Evolutionary conservation across 2,113 vertebrate species (phyloP).

Genomic region (Balaenoptera acutorostrata): DNA sequence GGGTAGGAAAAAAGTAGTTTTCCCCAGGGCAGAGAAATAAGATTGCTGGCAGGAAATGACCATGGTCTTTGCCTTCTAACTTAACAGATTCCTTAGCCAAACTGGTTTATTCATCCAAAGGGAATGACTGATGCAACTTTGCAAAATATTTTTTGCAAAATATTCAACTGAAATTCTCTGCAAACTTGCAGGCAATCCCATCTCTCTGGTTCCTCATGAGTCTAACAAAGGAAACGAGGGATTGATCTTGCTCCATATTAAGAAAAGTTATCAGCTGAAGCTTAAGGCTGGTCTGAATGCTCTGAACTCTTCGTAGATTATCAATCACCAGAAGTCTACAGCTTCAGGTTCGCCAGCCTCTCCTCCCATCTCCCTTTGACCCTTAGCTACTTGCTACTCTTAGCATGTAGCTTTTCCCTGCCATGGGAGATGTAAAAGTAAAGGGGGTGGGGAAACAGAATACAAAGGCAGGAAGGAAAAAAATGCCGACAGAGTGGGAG

Average conservation of each 20-base stretch:
- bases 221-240: neutral
- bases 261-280: neutral
- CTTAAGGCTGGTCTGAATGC: neutral
- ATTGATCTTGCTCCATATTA: neutral
- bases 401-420: neutral
- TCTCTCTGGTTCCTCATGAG: neutral
- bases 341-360: neutral
- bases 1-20: neutral
- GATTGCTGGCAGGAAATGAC: neutral
- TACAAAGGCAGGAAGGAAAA: neutral
- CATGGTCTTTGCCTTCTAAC: neutral
- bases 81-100: constrained; percentile 28
- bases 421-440: neutral
- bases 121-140: neutral
- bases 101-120: neutral
- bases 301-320: neutral
- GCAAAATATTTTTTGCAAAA: too few relatives aligned
- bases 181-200: neutral
- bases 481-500: neutral
- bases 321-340: neutral
- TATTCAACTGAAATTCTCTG: neutral
- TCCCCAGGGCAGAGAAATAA: neutral
- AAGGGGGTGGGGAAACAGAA: neutral
- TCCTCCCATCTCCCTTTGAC: neutral
- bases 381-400: neutral